Evolutionary conservation across 2,888 invertebrate genomes (phyloP).

Genomic region (Pollenia griseotomentosa): DNA sequence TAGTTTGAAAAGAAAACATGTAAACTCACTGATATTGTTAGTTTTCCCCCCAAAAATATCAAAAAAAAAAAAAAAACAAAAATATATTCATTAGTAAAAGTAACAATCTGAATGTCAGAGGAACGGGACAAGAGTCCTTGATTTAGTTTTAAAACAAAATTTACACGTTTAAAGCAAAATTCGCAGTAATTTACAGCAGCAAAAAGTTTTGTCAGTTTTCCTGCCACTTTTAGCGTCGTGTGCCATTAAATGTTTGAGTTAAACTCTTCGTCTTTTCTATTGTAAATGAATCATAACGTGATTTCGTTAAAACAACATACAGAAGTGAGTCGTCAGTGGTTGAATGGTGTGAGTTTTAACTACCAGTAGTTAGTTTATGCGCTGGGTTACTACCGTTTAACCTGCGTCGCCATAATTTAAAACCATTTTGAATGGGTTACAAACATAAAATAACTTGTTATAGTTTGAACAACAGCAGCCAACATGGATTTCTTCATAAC

Average conservation of each 20-base stretch:
- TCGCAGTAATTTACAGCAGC: slow-evolving; percentile 13
- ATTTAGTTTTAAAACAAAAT: slow-evolving; percentile 44
- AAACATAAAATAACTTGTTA: slow-evolving; percentile 69
- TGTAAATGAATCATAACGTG: slow-evolving; percentile 60
- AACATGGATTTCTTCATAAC: slow-evolving; percentile 83
- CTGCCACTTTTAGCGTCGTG: slow-evolving; percentile 46
- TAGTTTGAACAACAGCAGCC: slow-evolving; percentile 16
- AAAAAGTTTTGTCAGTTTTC: slow-evolving; percentile 65
- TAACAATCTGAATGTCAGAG: slow-evolving; percentile 73
- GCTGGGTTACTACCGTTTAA: slow-evolving; percentile 81
- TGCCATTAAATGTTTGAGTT: slow-evolving; percentile 59
- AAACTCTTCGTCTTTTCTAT: slow-evolving; percentile 27
- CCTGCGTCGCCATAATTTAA: slow-evolving; percentile 82
- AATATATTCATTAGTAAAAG: slow-evolving; percentile 77
- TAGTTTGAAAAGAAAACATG: slow-evolving; percentile 52
- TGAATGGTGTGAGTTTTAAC: slow-evolving; percentile 34
- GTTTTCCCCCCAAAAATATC: slow-evolving; percentile 30
- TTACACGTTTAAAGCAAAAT: slow-evolving; percentile 55
- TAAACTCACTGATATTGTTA: slow-evolving; percentile 70
- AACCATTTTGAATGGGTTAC: slow-evolving; percentile 79
- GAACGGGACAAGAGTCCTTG: background rate
- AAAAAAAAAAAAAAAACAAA: slow-evolving; percentile 72
- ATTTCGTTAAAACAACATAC: background rate
- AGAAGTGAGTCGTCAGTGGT: background rate
- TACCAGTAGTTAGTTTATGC: slow-evolving; percentile 78